These are phyloP conservation scores for Sminthurinus signatus DNA, from an alignment of 1,140 invertebrate species.

Conservation along the genomic window DNA sequence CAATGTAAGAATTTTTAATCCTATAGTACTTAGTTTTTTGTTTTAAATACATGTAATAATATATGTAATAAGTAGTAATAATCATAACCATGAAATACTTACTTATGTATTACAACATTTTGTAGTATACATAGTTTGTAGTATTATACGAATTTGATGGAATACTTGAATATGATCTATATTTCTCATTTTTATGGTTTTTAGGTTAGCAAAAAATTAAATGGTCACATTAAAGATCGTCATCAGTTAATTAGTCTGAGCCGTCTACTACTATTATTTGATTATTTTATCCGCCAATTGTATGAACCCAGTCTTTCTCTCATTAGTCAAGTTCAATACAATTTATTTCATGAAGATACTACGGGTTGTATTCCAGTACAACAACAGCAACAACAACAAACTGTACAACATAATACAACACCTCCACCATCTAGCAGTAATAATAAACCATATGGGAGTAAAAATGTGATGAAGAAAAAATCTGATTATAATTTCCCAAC, in stretches of 20 bases:
- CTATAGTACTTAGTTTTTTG: too few species aligned
- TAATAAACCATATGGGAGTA: conserved; percentile 7
- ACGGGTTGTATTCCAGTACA: not conserved
- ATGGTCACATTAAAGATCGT: conserved; percentile 37
- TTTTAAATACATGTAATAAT: too few species aligned
- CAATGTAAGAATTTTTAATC: too few species aligned
- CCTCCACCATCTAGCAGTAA: not conserved
- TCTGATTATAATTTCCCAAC: not conserved
- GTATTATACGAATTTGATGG: too few species aligned
- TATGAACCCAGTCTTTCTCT: conserved; percentile 60
- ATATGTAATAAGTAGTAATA: too few species aligned
- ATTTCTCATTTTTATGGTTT: too few species aligned
- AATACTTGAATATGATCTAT: too few species aligned
- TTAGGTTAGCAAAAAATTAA: conserved; percentile 21
- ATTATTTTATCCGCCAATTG: conserved; percentile 90
- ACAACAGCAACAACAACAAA: too few species aligned
- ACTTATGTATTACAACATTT: too few species aligned
- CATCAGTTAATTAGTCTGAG: conserved; percentile 66
- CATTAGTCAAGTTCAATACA: conserved; percentile 39
- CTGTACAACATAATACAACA: not conserved
- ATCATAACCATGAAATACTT: too few species aligned
- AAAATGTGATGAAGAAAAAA: not conserved
- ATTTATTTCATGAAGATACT: conserved; percentile 36
- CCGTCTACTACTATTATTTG: conserved; percentile 77
- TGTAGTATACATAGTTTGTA: too few species aligned